Percentiles rank a stretch among this genome's conserved stretches.
These are phyloP conservation scores for Heliconius congener DNA, from an alignment of 1,140 invertebrate genomes.

Conservation along the genomic window DNA sequence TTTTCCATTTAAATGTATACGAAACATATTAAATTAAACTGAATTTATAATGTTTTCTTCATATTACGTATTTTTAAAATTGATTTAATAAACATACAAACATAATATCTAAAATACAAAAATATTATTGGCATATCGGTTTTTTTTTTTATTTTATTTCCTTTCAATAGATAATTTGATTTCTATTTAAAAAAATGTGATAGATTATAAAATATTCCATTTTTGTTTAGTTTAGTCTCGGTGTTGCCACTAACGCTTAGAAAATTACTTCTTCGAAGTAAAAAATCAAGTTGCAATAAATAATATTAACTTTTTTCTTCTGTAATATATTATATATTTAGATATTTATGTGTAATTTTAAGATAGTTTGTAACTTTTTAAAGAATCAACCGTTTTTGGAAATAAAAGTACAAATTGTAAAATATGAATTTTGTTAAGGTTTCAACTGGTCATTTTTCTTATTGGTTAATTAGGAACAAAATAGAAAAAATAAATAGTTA, in stretches of 20 bases:
- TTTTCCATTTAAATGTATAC: conserved; percentile 10
- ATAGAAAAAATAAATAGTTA: background rate
- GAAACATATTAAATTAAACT: background rate
- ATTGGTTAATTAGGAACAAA: background rate
- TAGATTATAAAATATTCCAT: conserved; percentile 55
- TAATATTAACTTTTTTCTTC: conserved; percentile 36
- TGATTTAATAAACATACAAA: background rate
- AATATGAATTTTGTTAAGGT: conserved; percentile 23
- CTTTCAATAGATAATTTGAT: background rate
- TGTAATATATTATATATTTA: conserved; percentile 42
- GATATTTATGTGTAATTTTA: conserved; percentile 50
- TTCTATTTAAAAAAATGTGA: conserved; percentile 41
- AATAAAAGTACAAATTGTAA: conserved; percentile 27
- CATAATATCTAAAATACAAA: background rate
- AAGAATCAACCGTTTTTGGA: conserved; percentile 21
- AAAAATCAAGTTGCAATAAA: conserved; percentile 46
- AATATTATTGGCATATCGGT: background rate
- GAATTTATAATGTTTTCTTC: background rate
- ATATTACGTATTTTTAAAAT: background rate
- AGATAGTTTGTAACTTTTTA: conserved; percentile 30
- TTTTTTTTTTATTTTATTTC: conserved; percentile 13
- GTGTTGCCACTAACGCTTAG: conserved; percentile 30
- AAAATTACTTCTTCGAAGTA: conserved; percentile 10
- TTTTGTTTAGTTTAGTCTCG: conserved; percentile 50
- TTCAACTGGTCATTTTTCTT: conserved; percentile 3